A percentile compares a stretch with the other conserved stretches of the same genome.
These are phyloP conservation scores for Pseudocheirus occidentalis DNA, from an alignment of 2,797 vertebrate species.

Conservation along the genomic window DNA sequence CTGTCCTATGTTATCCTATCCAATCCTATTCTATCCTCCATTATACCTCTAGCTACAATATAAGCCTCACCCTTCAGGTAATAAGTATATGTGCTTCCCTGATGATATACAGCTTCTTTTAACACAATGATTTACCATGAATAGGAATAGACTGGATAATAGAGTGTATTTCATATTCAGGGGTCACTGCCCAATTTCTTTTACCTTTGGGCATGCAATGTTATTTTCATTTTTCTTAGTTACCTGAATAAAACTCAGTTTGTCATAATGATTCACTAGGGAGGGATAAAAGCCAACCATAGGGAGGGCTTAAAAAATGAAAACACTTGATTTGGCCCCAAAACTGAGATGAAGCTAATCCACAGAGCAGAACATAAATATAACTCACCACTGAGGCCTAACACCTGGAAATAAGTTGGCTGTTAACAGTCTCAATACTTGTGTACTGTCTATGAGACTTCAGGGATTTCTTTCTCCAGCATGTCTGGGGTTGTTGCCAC, in stretches of 20 bases:
- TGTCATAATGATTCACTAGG: not conserved
- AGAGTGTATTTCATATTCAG: not conserved
- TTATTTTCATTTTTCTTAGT: not conserved
- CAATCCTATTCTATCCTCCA: not conserved
- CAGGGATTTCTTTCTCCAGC: not conserved
- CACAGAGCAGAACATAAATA: not conserved
- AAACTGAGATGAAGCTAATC: not conserved
- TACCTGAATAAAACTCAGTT: not conserved
- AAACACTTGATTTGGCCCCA: not conserved
- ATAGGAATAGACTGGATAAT: not conserved
- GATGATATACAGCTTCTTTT: not conserved
- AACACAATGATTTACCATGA: not conserved
- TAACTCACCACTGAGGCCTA: not conserved
- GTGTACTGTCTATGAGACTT: not conserved
- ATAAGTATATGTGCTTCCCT: not conserved
- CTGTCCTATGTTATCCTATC: not conserved
- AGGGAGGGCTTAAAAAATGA: not conserved
- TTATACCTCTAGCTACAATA: not conserved
- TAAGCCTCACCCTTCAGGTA: not conserved
- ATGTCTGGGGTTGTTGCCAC: not conserved
- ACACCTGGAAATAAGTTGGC: not conserved
- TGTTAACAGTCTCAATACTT: not conserved
- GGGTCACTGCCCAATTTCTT: not conserved
- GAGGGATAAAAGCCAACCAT: not conserved
- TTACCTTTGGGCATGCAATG: not conserved